phyloP scores from a whole-genome alignment of 2,797 vertebrate genomes.

The Furcifer pardalis region DNA sequence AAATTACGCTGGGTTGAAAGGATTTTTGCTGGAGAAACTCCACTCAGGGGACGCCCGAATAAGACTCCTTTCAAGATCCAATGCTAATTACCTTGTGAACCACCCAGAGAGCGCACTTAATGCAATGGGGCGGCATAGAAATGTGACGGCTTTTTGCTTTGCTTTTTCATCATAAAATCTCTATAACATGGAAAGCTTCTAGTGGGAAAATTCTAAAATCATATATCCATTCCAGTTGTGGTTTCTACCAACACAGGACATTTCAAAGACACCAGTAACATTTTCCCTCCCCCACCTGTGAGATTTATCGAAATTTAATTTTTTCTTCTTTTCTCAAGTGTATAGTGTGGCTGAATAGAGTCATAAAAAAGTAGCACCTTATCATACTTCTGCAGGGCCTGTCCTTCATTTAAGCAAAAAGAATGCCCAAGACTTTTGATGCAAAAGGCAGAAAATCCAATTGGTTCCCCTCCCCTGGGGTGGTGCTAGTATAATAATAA shows the following conservation, averaged over 20 bases:
- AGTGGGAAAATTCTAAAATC: not conserved
- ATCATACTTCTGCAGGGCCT: not conserved
- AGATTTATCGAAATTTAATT: not conserved
- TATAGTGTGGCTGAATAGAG: not conserved
- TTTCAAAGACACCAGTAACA: not conserved
- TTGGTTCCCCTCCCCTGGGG: not conserved
- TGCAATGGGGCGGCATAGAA: no score
- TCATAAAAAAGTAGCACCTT: not conserved
- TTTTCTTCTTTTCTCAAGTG: not conserved
- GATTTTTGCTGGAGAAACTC: no score
- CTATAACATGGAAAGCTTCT: not conserved
- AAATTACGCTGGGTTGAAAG: no score
- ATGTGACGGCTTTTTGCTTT: no score
- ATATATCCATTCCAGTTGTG: not conserved
- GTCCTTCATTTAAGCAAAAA: not conserved
- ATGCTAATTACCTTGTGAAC: no score
- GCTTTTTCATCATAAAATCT: not conserved
- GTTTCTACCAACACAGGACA: not conserved
- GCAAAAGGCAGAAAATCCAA: not conserved
- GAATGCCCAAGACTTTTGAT: not conserved
- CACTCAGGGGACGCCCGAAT: no score
- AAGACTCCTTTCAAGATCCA: no score
- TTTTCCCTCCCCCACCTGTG: not conserved
- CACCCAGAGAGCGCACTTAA: no score
- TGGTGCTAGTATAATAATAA: not conserved